phyloP scores from a whole-genome alignment of 2,113 vertebrate genomes.

The Mesembrinibis cayennensis region DNA sequence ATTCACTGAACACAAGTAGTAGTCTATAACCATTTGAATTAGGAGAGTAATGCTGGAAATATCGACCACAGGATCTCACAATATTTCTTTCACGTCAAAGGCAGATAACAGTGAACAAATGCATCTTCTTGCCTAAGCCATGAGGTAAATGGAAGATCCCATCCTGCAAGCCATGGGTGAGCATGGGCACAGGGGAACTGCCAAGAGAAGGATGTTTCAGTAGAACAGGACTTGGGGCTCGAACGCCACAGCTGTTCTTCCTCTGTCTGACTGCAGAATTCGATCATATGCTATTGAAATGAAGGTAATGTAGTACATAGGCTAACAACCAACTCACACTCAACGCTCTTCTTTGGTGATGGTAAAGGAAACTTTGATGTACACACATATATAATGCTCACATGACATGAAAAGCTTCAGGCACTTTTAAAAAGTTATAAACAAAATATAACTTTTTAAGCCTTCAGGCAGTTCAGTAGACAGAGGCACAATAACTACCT shows the following conservation, averaged over 20 bases:
- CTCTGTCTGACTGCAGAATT: background rate
- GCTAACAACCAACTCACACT: background rate
- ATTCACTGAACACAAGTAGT: background rate
- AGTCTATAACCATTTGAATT: background rate
- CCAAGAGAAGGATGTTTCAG: background rate
- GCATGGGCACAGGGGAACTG: background rate
- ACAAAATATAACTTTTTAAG: background rate
- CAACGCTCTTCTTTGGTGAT: background rate
- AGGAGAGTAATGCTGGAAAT: background rate
- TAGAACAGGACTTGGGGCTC: background rate
- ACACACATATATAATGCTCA: fast-evolving
- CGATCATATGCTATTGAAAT: background rate
- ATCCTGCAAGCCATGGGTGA: background rate
- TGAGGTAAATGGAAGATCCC: background rate
- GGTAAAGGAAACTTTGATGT: background rate
- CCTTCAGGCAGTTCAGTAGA: background rate
- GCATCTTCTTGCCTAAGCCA: background rate
- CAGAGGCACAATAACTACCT: background rate
- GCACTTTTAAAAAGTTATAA: background rate
- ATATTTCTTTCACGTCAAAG: background rate
- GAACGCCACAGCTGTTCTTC: background rate
- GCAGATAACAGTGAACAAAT: background rate
- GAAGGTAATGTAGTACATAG: background rate
- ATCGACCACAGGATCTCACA: background rate
- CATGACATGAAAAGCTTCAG: background rate